These are phyloP conservation scores for Ephialtes manifestator DNA, from an alignment of 2,888 invertebrate genomes.

Conservation along the genomic window DNA sequence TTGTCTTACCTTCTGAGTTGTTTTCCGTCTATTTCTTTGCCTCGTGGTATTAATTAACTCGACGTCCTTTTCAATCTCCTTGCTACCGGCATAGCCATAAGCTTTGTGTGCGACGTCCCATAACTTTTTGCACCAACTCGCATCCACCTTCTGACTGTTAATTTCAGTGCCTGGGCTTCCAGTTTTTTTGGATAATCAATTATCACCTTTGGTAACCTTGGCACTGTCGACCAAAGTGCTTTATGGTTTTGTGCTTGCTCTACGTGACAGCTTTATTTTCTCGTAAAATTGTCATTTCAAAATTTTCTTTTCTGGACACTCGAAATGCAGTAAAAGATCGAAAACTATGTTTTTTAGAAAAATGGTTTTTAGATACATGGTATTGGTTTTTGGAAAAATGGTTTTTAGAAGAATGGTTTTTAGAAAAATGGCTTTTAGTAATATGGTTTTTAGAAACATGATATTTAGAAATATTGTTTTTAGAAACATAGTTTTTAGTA, in stretches of 20 bases:
- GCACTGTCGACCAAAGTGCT: background rate
- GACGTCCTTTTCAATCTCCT: conserved; percentile 13
- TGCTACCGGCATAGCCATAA: background rate
- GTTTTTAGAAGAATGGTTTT: too few species aligned
- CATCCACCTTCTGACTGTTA: background rate
- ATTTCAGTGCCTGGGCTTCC: background rate
- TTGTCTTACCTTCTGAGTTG: background rate
- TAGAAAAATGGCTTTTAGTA: too few species aligned
- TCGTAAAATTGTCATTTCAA: too few species aligned
- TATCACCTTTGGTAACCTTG: background rate
- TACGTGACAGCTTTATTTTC: too few species aligned
- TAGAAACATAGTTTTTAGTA: too few species aligned
- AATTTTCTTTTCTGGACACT: too few species aligned
- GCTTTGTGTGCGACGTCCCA: background rate
- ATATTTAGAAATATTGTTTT: too few species aligned
- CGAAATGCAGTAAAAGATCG: too few species aligned
- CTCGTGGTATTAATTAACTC: conserved; percentile 51
- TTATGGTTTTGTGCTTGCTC: background rate
- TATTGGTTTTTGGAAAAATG: too few species aligned
- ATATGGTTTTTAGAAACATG: too few species aligned
- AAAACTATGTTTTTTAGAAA: too few species aligned
- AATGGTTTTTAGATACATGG: too few species aligned
- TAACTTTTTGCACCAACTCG: background rate
- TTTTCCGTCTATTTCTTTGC: background rate
- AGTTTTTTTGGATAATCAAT: background rate